A percentile compares a stretch with the other conserved stretches of the same genome.
phyloP scores from a whole-genome alignment of 2,797 vertebrate species.

The Danio jaintianensis region DNA sequence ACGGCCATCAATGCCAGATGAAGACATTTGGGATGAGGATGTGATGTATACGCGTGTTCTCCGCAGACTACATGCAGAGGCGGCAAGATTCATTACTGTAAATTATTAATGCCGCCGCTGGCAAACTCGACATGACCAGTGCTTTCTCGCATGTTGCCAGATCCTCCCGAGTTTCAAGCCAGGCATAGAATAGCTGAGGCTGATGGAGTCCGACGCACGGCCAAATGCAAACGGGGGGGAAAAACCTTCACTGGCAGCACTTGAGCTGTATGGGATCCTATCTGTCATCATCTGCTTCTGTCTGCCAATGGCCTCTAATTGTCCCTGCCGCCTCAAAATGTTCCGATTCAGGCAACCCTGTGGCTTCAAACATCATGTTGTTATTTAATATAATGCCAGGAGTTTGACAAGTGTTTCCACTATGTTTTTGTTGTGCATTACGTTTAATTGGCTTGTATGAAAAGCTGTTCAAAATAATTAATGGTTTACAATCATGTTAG shows the following conservation, averaged over 20 bases:
- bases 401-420: no score
- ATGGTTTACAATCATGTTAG: no score
- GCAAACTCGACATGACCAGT: constrained; percentile 39
- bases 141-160: constrained; percentile 42
- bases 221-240: constrained; percentile 27
- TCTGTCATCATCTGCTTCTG: constrained; percentile 50
- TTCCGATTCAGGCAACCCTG: constrained; percentile 56
- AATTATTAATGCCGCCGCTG: constrained; percentile 47
- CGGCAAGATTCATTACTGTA: constrained; percentile 52
- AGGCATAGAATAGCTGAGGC: constrained; percentile 50
- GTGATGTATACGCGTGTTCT: constrained; percentile 47
- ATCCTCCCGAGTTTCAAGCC: constrained; percentile 28
- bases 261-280: constrained; percentile 48
- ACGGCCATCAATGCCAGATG: constrained; percentile 35
- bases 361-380: constrained; percentile 58
- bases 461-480: no score
- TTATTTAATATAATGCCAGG: constrained; percentile 64
- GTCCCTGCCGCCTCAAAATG: constrained; percentile 57
- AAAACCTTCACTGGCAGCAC: constrained; percentile 35
- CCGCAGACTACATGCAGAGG: constrained; percentile 21
- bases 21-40: constrained; percentile 42
- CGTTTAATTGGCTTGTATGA: no score
- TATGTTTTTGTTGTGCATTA: no score
- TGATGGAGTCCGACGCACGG: constrained; percentile 38
- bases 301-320: constrained; percentile 55